phyloP scores from a whole-genome alignment of 2,113 vertebrate species.

The Semicossyphus pulcher region DNA sequence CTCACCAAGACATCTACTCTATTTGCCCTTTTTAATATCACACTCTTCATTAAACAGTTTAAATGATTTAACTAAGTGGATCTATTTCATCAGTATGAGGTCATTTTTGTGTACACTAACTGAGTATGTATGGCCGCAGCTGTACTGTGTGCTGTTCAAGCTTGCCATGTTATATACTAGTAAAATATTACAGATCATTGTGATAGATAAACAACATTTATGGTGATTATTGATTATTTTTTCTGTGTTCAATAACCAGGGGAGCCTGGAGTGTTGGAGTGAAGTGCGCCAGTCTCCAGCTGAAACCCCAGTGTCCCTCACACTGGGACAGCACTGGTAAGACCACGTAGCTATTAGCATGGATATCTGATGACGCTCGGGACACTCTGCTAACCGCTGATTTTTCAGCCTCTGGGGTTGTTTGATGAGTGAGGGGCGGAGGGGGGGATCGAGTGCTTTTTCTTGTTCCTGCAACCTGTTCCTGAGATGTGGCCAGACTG shows the following conservation, averaged over 20 bases:
- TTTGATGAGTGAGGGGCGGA: conserved; percentile 32
- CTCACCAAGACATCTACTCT: background rate
- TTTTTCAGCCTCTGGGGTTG: conserved; percentile 50
- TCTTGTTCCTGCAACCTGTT: conserved; percentile 75
- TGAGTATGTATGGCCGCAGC: background rate
- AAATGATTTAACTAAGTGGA: background rate
- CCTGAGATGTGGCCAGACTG: conserved; percentile 52
- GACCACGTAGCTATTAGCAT: conserved; percentile 78
- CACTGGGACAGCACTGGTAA: conserved; percentile 42
- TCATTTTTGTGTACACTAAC: background rate
- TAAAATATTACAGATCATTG: background rate
- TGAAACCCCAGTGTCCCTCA: conserved; percentile 42
- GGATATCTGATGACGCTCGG: conserved; percentile 76
- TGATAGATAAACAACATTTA: conserved; percentile 5
- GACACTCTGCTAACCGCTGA: conserved; percentile 57
- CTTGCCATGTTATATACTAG: background rate
- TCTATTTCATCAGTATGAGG: too few species aligned
- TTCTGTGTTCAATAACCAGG: conserved; percentile 3
- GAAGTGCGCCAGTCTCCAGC: background rate
- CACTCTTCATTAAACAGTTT: background rate
- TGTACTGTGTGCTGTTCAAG: background rate
- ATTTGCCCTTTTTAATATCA: background rate
- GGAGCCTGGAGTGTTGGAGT: conserved; percentile 14
- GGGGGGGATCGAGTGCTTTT: conserved; percentile 79
- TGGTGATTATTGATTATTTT: background rate